Evolutionary conservation across 1,140 invertebrate species (phyloP), one percentile per base, ranked within the genome.

Genomic region (Aricia agestis): DNA sequence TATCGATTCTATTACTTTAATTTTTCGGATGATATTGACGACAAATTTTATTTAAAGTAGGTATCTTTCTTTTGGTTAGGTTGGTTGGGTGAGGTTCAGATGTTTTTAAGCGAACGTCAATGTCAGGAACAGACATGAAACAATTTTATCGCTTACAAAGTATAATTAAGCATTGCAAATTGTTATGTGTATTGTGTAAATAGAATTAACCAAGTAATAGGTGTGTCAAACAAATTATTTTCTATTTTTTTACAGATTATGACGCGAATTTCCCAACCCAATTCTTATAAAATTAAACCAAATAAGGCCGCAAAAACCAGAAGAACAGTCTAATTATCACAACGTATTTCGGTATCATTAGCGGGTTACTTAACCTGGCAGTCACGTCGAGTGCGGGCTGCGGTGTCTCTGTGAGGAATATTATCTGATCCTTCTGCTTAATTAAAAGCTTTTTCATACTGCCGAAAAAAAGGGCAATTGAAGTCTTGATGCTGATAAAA

Each of bases 301-400:
- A 25, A 25, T 25, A 7, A 25, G 0, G 0, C 17, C 10, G 10
- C 59, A 19, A 19, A 18, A 19, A 63, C 9, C 7, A 11, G 19
- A 67, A 32, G 15, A 32, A 66, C 13, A 66, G 65, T 52, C 19
- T 9, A 67, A 52, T 67, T 67, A 61, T 32, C 11, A 17, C 11
- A 15, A 58, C n/a, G 31, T 1, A 58, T 17, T 17, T 42, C 31
- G 68, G 57, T 61, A 15, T 36, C 7, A 69, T 57, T 36, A 36
- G 15, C 68, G 57, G 13, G 52, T 58, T 59, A 57, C 32, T 69
- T 69, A 69, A 59, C 57, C 25, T 32, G 68, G 58, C 68, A 69
- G 68, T 69, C 68, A 69, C 68, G 68, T 69, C 58, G 68, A 69
- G 58, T 69, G 68, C 58, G 68, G 68, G 63, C 32, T 69, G 68